Conservation (phyloP, 2,113 vertebrate species). For the Craseonycteris thonglongyai region DNA sequence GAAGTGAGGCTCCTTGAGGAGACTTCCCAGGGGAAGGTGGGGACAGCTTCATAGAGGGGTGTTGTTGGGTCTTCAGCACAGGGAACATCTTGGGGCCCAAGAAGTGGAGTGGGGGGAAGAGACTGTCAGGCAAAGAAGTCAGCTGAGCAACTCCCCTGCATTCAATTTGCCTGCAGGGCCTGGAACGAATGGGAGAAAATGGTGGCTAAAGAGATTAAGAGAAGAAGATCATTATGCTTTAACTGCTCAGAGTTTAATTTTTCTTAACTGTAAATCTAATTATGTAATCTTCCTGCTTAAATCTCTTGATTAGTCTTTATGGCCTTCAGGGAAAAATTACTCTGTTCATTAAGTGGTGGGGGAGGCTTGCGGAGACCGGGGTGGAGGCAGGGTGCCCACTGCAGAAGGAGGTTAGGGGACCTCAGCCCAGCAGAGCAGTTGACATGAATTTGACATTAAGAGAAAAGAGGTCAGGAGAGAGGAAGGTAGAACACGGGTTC, state of each 20-base stretch:
- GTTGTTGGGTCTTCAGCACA: neutral
- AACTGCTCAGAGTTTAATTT: neutral
- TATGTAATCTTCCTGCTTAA: neutral
- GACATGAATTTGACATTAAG: rapidly evolving
- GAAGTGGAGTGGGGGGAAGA: too few relatives aligned
- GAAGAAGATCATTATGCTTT: neutral
- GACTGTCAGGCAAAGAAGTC: neutral
- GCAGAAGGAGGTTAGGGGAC: neutral
- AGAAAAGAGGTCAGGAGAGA: neutral
- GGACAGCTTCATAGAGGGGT: neutral
- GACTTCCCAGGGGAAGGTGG: neutral
- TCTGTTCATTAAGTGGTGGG: neutral
- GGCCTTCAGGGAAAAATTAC: neutral
- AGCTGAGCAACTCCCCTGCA: neutral
- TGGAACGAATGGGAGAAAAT: neutral
- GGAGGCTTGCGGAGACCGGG: neutral
- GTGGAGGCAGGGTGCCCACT: neutral
- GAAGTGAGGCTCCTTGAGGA: neutral
- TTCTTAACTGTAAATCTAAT: slow-evolving; percentile 14
- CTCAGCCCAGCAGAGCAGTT: neutral
- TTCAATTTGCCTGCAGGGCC: neutral
- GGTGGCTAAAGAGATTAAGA: neutral
- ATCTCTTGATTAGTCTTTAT: slow-evolving; percentile 29
- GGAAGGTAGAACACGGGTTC: neutral
- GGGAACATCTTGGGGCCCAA: neutral